These are phyloP conservation scores for Galleria mellonella DNA, from an alignment of 1,140 invertebrate genomes.

Conservation along the genomic window DNA sequence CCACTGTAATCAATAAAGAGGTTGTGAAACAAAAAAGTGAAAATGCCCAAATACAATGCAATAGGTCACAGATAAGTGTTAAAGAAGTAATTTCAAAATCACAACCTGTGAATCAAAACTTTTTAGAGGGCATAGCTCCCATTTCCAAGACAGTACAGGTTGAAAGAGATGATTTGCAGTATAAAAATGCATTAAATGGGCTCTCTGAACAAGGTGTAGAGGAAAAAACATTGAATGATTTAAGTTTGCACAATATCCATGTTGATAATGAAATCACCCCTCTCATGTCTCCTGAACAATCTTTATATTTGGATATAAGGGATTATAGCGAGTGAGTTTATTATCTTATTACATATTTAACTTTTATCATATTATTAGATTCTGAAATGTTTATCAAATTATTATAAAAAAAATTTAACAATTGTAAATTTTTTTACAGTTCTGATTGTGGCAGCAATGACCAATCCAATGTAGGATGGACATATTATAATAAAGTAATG, in stretches of 20 bases:
- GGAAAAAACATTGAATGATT: conserved; percentile 65
- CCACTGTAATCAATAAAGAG: conserved; percentile 63
- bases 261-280: conserved; percentile 72
- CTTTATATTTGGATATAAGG: conserved; percentile 76
- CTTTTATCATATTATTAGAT: too few species aligned
- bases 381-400: conserved; percentile 4
- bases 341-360: conserved; percentile 2
- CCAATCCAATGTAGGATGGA: conserved; percentile 78
- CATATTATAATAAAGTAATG: conserved; percentile 81
- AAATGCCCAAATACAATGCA: conserved; percentile 53
- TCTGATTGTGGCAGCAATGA: conserved; percentile 58
- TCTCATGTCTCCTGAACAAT: conserved; percentile 76
- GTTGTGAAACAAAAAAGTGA: conserved; percentile 39
- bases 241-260: conserved; percentile 75
- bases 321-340: conserved; percentile 74
- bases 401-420: neutral
- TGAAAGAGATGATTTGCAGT: neutral
- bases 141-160: conserved; percentile 15
- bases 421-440: conserved; percentile 40
- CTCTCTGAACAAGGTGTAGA: conserved; percentile 7
- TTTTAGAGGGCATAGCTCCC: conserved; percentile 48
- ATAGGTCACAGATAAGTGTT: conserved; percentile 53
- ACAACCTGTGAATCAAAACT: conserved; percentile 48
- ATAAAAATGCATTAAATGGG: neutral
- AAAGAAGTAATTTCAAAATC: conserved; percentile 47